Conservation (phyloP, 2,888 invertebrate genomes). For the Ormyrus rosae region DNA sequence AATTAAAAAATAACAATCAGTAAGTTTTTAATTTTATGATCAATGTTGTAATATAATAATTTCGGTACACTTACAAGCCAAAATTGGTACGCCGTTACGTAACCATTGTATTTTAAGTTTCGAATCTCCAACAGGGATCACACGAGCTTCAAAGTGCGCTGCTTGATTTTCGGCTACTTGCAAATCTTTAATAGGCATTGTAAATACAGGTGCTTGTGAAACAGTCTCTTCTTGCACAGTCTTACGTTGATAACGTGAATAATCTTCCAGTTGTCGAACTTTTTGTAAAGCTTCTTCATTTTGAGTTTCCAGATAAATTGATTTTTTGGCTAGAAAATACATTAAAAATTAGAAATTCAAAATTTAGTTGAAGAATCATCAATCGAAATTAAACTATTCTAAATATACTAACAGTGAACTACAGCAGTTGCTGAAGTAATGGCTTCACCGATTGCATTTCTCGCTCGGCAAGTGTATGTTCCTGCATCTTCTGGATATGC, state of each 20-base stretch:
- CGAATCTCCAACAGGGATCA: conserved; percentile 96
- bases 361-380: too few relatives aligned
- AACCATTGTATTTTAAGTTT: conserved; percentile 95
- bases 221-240: conserved; percentile 86
- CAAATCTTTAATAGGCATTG: conserved; percentile 91
- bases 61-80: conserved; percentile 83
- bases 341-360: too few relatives aligned
- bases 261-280: conserved; percentile 88
- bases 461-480: conserved; percentile 94
- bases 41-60: not conserved
- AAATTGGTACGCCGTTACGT: conserved; percentile 92
- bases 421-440: conserved; percentile 92
- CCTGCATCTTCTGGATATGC: conserved; percentile 98
- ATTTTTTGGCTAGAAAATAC: conserved; percentile 80
- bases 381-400: too few relatives aligned
- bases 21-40: not conserved
- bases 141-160: conserved; percentile 94
- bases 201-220: conserved; percentile 94
- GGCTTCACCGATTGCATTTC: conserved; percentile 93
- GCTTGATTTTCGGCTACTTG: conserved; percentile 93
- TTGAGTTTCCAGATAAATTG: conserved; percentile 91
- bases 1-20: conserved; percentile 37
- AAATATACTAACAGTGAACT: conserved; percentile 83
- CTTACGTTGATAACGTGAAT: conserved; percentile 85
- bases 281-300: conserved; percentile 90